Conservation (phyloP, 2,797 vertebrate genomes). For the Siniperca obscura region DNA sequence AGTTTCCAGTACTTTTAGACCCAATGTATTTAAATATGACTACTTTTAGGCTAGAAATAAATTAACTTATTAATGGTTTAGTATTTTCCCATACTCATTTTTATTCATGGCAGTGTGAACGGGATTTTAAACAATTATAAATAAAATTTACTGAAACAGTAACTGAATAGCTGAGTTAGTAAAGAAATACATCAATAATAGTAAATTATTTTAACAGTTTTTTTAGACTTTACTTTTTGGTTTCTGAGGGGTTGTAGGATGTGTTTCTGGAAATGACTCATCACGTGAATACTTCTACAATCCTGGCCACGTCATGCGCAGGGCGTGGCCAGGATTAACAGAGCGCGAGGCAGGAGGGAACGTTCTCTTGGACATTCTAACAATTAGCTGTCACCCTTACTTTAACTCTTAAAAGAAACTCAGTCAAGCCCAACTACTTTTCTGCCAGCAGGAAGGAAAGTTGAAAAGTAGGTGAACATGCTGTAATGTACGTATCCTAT, state of each 20-base stretch:
- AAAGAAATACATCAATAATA: neutral
- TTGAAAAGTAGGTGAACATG: neutral
- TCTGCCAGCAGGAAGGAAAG: neutral
- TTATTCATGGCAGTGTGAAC: neutral
- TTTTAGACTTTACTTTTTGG: neutral
- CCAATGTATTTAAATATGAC: neutral
- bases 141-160: neutral
- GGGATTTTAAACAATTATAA: neutral
- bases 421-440: neutral
- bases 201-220: neutral
- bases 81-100: neutral
- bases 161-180: neutral
- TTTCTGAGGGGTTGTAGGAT: neutral
- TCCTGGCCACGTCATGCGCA: neutral
- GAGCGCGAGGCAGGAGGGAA: neutral
- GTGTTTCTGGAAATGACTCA: neutral
- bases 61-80: neutral
- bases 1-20: neutral
- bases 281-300: neutral
- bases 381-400: neutral
- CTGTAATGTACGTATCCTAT: neutral
- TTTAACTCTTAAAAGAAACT: neutral
- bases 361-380: too few species aligned
- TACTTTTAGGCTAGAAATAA: neutral
- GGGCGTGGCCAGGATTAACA: neutral